Base-by-base conservation (phyloP, 64 coral and sea anemone species). In the Montipora capricornis region DNA sequence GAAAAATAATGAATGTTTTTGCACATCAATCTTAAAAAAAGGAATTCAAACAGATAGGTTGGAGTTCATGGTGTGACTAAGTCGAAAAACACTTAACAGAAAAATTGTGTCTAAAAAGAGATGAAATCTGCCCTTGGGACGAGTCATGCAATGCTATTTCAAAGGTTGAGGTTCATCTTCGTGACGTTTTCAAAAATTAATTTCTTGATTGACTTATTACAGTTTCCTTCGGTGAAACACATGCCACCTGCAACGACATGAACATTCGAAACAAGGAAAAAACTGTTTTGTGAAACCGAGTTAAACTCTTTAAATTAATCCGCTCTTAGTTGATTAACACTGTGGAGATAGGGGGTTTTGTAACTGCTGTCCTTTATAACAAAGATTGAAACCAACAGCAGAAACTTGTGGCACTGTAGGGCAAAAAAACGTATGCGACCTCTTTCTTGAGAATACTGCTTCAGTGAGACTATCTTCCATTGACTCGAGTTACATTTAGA, bases 251-350 rank as follows among this genome's bases (percentile, higher is more conserved):
- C 8, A 50, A 49, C 19, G 45, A 11, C 10, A 49, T 12, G 16
- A 5, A 86, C 62, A 70, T 62, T 7, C 46, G 61, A 17, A 64
- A 15, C 46, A 24, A 7, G 17, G 14, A 48, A 29, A 20, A 68
- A 50, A 49, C 16, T 13, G 82, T 86, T 19, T 86, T 44, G 61
- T 69, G n/a, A 62, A 45, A 84, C 52, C 10, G 52, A 86, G 82
- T 86, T 68, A 64, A 64, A 49, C 82, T 70, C 82, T 86, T 37
- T 86, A 17, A 86, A 49, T 86, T 86, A 86, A 86, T 86, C 82
- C 82, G 37, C 58, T 86, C 66, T 69, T 68, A 86, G 66, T 71
- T 86, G 82, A 86, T 86, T 86, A 86, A 24, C 66, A 73, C 82
- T 73, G 66, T 86, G 82, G 45, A 45, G 46, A 51, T 86, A 49